These are phyloP conservation scores for Pelobates fuscus DNA, from an alignment of 2,113 vertebrate genomes.

Conservation along the genomic window DNA sequence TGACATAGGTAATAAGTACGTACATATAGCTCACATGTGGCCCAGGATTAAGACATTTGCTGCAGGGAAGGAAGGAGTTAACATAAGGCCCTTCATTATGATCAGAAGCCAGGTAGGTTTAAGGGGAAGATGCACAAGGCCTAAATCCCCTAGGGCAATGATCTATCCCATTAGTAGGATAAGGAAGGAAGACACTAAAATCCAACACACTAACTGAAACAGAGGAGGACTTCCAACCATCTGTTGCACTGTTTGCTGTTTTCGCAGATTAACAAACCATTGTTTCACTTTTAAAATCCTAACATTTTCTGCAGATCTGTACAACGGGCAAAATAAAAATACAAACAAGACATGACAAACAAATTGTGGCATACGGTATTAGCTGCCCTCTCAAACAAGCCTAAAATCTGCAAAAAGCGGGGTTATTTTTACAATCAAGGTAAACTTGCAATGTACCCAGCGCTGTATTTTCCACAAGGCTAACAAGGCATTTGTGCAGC, in stretches of 20 bases:
- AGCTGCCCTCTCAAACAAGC: too few species aligned
- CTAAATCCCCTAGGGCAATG: constrained; percentile 29
- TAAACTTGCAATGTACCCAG: too few species aligned
- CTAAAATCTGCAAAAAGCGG: too few species aligned
- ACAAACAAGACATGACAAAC: too few species aligned
- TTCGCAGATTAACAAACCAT: constrained; percentile 55
- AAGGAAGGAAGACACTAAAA: neutral
- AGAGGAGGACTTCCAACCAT: constrained; percentile 53
- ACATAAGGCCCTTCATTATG: constrained; percentile 21
- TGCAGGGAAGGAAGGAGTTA: constrained; percentile 18
- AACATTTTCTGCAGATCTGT: too few species aligned
- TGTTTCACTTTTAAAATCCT: too few species aligned
- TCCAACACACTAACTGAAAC: constrained; percentile 51
- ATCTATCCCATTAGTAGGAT: constrained; percentile 44
- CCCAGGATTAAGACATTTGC: neutral
- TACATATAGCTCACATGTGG: neutral
- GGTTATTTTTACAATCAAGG: too few species aligned
- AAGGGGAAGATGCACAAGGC: constrained; percentile 27
- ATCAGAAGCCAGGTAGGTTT: constrained; percentile 19
- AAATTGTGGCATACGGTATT: too few species aligned
- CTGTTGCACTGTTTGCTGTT: constrained; percentile 53
- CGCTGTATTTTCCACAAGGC: too few species aligned
- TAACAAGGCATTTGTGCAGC: too few species aligned
- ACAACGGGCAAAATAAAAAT: too few species aligned
- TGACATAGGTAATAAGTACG: neutral